Base-by-base conservation (phyloP, 1,140 invertebrate genomes). In the Cylas formicarius region DNA sequence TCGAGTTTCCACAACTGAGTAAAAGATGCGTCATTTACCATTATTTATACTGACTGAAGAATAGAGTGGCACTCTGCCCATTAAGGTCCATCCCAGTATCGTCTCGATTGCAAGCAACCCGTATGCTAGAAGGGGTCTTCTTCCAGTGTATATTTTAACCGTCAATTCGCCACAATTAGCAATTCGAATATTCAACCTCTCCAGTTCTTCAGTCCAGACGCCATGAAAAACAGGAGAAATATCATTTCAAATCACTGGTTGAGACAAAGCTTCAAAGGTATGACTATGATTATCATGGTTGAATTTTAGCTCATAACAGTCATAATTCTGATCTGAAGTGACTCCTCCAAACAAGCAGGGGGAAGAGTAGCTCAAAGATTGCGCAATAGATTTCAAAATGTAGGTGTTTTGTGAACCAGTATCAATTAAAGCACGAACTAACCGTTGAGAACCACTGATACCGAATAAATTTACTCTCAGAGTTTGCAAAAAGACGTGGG, bases 111-210 rank as follows among this genome's bases (percentile, higher is more conserved):
- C n/a, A n/a, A n/a, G n/a, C n/a, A n/a, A 24, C 2, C 58, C 52
- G 44, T 31, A 26, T 34, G 16, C 14, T 11, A 54, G 32, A 6
- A 19, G 19, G 22, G 16, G 10, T 4, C 42, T n/a, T n/a, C n/a
- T n/a, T n/a, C n/a, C 52, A 0, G 65, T 64, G 0, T 57, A 24
- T 6, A 63, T 31, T 39, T 55, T 59, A 10, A 53, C 58, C 6
- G 49, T 44, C 16, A 63, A 32, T 65, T 53, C n/a, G 57, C 49
- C 0, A 54, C 60, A 17, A 62, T 58, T 5, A 63, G 27, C 6
- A 58, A 10, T 1, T 43, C 19, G n/a, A 63, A 53, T 2, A 39
- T 44, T 22, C 22, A 43, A 22, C 6, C 33, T n/a, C 18, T 43
- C n/a, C n/a, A n/a, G n/a, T n/a, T n/a, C n/a, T n/a, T n/a, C n/a